Conservation (phyloP, 2,888 invertebrate genomes). For the Matsumyia berberina region DNA sequence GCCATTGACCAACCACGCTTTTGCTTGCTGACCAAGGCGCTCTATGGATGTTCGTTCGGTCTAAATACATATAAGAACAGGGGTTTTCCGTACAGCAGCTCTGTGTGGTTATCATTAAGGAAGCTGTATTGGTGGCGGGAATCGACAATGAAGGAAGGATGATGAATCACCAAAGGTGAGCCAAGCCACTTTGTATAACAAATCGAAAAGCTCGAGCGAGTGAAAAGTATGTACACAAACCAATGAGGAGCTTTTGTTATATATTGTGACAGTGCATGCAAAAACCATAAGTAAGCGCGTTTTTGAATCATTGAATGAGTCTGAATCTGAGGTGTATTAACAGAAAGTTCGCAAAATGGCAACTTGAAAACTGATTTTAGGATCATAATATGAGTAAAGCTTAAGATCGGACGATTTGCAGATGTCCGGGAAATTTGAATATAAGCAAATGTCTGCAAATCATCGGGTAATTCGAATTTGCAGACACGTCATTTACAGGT, state of each 20-base stretch:
- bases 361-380: no score
- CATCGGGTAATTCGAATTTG: no score
- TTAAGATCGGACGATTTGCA: no score
- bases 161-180: background rate
- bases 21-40: background rate
- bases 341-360: no score
- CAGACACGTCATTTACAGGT: no score
- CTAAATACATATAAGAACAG: no score
- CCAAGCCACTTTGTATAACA: conserved; percentile 3
- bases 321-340: background rate
- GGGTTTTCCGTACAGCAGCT: no score
- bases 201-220: background rate
- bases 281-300: background rate
- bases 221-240: background rate
- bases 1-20: background rate
- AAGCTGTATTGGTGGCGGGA: no score
- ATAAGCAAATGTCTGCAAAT: no score
- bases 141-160: background rate
- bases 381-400: no score
- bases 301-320: background rate
- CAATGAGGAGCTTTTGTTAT: background rate
- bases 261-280: background rate
- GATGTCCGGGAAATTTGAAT: no score
- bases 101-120: no score
- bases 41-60: background rate